A percentile compares a stretch with the other conserved stretches of the same genome.
Conservation (phyloP, 2,113 vertebrate genomes). For the Notothenia rossii region DNA sequence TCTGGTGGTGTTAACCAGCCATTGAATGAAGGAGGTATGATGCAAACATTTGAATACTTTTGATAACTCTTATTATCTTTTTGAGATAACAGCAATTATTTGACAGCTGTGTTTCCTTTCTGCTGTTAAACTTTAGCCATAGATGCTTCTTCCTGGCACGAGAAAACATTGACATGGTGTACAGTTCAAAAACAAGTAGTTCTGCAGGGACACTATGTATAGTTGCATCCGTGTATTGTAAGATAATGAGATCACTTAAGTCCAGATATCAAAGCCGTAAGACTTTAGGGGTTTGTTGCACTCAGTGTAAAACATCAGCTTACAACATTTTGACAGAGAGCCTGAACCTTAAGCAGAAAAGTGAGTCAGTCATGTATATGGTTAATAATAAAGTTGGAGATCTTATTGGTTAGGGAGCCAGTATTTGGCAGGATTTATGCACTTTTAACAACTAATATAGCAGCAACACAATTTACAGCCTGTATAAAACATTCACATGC, state of each 20-base stretch:
- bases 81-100: slow-evolving; percentile 10
- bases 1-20: too few species aligned
- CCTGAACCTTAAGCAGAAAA: slow-evolving; percentile 56
- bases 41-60: too few species aligned
- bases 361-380: slow-evolving; percentile 68
- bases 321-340: slow-evolving; percentile 47
- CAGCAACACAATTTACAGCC: slow-evolving; percentile 69
- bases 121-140: slow-evolving; percentile 35
- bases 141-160: slow-evolving; percentile 23
- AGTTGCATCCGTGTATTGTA: slow-evolving; percentile 22
- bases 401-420: slow-evolving; percentile 63
- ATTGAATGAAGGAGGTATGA: too few species aligned
- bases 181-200: slow-evolving; percentile 36
- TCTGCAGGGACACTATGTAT: slow-evolving; percentile 16
- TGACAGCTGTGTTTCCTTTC: slow-evolving; percentile 13
- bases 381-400: slow-evolving; percentile 61
- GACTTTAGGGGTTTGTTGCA: slow-evolving; percentile 40
- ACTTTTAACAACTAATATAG: slow-evolving; percentile 72
- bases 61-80: not conserved
- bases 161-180: slow-evolving; percentile 3
- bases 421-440: slow-evolving; percentile 73
- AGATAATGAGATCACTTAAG: slow-evolving; percentile 36
- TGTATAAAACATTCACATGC: slow-evolving; percentile 57
- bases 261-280: slow-evolving; percentile 15
- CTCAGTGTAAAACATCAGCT: slow-evolving; percentile 26